These are phyloP conservation scores for Ameiurus melas DNA, from an alignment of 2,113 vertebrate species.

Conservation along the genomic window DNA sequence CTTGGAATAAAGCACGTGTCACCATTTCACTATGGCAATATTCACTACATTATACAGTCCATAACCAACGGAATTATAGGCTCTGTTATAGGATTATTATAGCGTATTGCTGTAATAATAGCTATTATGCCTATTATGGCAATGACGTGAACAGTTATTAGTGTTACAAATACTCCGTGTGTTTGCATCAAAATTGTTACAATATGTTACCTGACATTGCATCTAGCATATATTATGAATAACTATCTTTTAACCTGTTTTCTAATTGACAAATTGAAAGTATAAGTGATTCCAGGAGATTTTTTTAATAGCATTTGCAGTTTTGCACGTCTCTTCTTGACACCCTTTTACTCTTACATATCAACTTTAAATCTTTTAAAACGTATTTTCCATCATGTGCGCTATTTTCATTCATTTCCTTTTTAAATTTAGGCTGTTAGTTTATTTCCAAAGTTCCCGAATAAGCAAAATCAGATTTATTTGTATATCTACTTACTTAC, in stretches of 20 bases:
- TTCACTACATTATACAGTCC: neutral
- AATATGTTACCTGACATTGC: neutral
- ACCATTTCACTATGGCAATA: neutral
- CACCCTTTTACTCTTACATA: neutral
- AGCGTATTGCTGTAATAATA: neutral
- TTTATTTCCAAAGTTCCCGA: neutral
- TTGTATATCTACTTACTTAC: neutral
- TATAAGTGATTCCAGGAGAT: too few relatives aligned
- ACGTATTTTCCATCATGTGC: neutral
- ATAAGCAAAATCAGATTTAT: neutral
- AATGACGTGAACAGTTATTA: neutral
- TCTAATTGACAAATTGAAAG: neutral
- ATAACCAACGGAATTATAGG: neutral
- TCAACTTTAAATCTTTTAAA: neutral
- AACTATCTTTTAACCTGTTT: neutral
- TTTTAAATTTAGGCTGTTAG: neutral
- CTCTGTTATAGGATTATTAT: neutral
- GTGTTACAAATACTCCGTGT: neutral
- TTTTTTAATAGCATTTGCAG: neutral
- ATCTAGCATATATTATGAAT: neutral
- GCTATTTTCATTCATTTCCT: neutral
- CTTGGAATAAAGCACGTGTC: neutral
- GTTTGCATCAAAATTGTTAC: neutral
- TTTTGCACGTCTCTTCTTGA: neutral
- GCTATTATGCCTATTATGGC: neutral